A percentile compares a stretch with the other conserved stretches of the same genome.
Conservation (phyloP, 2,888 invertebrate genomes). For the Calameuta filiformis region DNA sequence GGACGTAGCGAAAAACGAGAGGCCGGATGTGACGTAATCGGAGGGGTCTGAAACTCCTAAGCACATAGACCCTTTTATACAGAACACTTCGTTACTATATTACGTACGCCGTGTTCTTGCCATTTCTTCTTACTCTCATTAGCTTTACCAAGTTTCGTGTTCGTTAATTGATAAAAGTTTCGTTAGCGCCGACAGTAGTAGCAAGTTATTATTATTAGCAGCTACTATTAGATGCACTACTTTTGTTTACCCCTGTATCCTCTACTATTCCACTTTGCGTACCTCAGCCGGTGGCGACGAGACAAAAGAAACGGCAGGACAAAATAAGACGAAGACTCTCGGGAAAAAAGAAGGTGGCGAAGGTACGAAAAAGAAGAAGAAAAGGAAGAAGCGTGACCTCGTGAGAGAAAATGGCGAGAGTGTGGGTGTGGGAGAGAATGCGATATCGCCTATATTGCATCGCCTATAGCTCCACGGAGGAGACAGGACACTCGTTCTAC, state of each 20-base stretch:
- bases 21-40: conserved; percentile 59
- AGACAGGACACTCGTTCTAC: not conserved
- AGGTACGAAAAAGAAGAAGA: not conserved
- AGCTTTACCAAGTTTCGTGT: conserved; percentile 23
- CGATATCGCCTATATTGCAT: not conserved
- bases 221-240: not conserved
- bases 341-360: not conserved
- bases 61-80: conserved; percentile 10
- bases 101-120: not conserved
- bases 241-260: too few species aligned
- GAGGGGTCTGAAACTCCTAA: not conserved
- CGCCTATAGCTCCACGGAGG: not conserved
- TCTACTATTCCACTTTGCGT: not conserved
- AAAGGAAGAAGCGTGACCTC: not conserved
- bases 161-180: not conserved
- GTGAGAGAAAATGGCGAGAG: not conserved
- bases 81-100: conserved; percentile 18
- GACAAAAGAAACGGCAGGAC: not conserved
- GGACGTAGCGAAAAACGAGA: conserved; percentile 50
- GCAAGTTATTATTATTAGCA: not conserved
- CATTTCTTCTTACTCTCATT: not conserved
- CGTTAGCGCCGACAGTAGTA: not conserved
- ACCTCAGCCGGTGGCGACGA: not conserved
- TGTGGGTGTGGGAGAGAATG: conserved; percentile 9
- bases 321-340: not conserved